A percentile compares a stretch with the other conserved stretches of the same genome.
These are phyloP conservation scores for Semaprochilodus insignis DNA, from an alignment of 2,797 vertebrate genomes.

Conservation along the genomic window DNA sequence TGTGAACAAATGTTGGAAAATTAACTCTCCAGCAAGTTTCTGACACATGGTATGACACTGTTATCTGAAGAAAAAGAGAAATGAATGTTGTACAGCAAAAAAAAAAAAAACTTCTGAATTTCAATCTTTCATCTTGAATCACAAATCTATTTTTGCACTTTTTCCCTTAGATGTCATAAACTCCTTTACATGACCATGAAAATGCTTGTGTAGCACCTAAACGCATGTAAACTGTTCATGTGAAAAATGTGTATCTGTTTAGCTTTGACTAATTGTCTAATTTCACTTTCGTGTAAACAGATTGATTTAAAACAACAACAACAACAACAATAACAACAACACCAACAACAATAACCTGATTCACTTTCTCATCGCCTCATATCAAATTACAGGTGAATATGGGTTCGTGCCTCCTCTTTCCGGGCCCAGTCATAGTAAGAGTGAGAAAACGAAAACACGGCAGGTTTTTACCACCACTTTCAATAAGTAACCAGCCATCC, in stretches of 20 bases:
- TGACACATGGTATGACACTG: too few species aligned
- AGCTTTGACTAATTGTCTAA: constrained; percentile 46
- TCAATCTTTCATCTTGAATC: too few species aligned
- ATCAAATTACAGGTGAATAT: constrained; percentile 55
- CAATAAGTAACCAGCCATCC: constrained; percentile 78
- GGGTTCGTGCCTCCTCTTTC: constrained; percentile 61
- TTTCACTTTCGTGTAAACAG: constrained; percentile 65
- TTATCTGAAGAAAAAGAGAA: too few species aligned
- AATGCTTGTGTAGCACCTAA: background rate
- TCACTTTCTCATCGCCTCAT: constrained; percentile 55
- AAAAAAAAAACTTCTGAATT: too few species aligned
- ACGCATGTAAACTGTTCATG: background rate
- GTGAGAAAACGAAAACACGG: constrained; percentile 73
- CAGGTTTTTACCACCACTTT: constrained; percentile 78
- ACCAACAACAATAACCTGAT: constrained; percentile 18
- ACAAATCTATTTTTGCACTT: too few species aligned
- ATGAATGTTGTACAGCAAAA: too few species aligned
- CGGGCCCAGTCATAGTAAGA: constrained; percentile 70
- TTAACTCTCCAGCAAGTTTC: too few species aligned
- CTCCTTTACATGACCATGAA: background rate
- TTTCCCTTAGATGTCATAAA: too few species aligned
- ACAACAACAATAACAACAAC: constrained; percentile 1
- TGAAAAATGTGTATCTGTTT: constrained; percentile 19
- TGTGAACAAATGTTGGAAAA: too few species aligned
- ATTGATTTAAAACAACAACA: constrained; percentile 30